These are phyloP conservation scores for Dinomys branickii DNA, from an alignment of 2,113 vertebrate species.

Conservation along the genomic window DNA sequence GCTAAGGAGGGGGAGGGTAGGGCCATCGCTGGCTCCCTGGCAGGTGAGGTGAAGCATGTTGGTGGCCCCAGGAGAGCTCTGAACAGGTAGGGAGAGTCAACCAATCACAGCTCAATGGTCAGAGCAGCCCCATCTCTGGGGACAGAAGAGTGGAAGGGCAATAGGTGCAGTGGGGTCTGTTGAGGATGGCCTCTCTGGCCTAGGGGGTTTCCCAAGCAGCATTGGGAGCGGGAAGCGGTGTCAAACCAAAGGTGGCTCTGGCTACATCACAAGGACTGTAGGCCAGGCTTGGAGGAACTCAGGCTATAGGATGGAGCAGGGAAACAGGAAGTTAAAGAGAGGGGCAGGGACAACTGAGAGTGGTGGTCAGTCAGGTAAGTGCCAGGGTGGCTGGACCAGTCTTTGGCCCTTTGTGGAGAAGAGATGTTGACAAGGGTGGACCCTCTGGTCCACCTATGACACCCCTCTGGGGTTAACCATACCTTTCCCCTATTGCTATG, in stretches of 20 bases:
- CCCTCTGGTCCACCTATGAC: conserved; percentile 14
- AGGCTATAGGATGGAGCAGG: background rate
- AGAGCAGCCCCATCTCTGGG: background rate
- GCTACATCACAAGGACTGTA: background rate
- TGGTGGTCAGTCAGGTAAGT: background rate
- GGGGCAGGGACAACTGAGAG: background rate
- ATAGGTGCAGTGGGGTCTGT: background rate
- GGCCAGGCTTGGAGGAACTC: conserved; percentile 20
- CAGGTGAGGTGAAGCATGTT: background rate
- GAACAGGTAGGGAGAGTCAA: background rate
- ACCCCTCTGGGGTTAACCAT: conserved; percentile 30
- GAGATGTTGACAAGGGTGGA: background rate
- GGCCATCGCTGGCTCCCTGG: background rate
- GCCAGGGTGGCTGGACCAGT: background rate
- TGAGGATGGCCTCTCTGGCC: background rate
- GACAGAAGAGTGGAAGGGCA: background rate
- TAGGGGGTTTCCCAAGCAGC: background rate
- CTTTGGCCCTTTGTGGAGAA: background rate
- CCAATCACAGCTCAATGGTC: background rate
- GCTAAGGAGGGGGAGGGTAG: background rate
- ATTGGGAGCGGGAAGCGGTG: background rate
- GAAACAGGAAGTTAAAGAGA: background rate
- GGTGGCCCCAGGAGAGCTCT: background rate
- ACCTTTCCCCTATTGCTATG: conserved; percentile 42
- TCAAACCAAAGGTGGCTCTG: background rate